A percentile compares a stretch with the other conserved stretches of the same genome.
Evolutionary conservation across 2,888 invertebrate genomes (phyloP).

Genomic region (Spodoptera littoralis): DNA sequence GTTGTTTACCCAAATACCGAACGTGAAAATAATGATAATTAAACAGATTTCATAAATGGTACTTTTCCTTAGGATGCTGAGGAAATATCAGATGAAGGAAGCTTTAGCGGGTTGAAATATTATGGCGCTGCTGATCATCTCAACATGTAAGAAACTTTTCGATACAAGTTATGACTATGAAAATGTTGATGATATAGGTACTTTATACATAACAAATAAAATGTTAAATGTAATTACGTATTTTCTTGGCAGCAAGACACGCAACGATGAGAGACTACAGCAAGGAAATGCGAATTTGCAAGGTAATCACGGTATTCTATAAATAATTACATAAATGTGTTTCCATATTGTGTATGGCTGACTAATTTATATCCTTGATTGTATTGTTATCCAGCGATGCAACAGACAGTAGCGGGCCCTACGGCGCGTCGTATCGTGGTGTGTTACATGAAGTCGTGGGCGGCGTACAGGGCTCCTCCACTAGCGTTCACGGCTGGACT

Average conservation of each 20-base stretch:
- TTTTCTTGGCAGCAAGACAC: slow-evolving; percentile 66
- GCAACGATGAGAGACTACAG: slow-evolving; percentile 78
- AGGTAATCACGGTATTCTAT: slow-evolving; percentile 64
- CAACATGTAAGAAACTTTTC: slow-evolving; percentile 73
- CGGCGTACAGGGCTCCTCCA: slow-evolving; percentile 91
- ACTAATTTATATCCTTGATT: slow-evolving; percentile 9
- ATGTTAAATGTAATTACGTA: slow-evolving; percentile 9
- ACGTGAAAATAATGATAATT: neutral
- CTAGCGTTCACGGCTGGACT: slow-evolving; percentile 90
- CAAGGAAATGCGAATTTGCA: slow-evolving; percentile 84
- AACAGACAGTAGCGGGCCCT: slow-evolving; percentile 72
- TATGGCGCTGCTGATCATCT: slow-evolving; percentile 83
- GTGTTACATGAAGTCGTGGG: slow-evolving; percentile 92
- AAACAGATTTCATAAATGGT: neutral
- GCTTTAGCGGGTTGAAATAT: slow-evolving; percentile 69
- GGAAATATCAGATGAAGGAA: slow-evolving; percentile 48
- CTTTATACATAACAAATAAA: neutral
- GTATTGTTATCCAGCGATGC: slow-evolving; percentile 73
- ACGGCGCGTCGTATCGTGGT: slow-evolving; percentile 85
- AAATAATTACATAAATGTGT: slow-evolving; percentile 10
- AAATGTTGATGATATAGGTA: too few species aligned
- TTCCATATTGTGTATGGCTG: slow-evolving; percentile 12
- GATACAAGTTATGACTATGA: neutral
- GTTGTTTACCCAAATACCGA: too few species aligned
- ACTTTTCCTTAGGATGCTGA: slow-evolving; percentile 69